Evolutionary conservation across 2,113 vertebrate species (phyloP).

Genomic region (Caracal caracal): DNA sequence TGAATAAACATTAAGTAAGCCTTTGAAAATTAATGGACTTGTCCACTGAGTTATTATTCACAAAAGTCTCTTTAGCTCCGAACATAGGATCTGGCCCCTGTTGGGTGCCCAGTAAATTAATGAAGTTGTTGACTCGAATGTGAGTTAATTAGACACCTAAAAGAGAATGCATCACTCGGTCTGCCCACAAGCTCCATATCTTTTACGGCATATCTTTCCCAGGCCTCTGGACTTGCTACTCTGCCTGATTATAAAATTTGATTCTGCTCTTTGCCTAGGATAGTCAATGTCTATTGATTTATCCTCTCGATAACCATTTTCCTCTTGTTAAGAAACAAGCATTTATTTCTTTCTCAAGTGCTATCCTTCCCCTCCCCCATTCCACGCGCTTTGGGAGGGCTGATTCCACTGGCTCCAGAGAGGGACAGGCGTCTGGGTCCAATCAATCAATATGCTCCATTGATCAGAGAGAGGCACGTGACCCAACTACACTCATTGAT

Average conservation of each 20-base stretch:
- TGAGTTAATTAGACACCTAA: neutral
- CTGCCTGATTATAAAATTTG: neutral
- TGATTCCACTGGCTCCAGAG: neutral
- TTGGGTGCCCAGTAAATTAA: slow-evolving; percentile 22
- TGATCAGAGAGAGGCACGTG: neutral
- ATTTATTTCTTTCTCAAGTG: neutral
- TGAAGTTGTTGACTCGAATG: neutral
- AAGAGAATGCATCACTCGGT: neutral
- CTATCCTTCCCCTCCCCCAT: neutral
- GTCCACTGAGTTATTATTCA: neutral
- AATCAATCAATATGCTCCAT: too few species aligned
- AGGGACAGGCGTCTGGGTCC: accelerated
- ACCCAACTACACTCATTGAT: too few species aligned
- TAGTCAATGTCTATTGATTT: neutral
- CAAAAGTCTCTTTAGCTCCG: neutral
- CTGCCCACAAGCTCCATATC: neutral
- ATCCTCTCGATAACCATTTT: neutral
- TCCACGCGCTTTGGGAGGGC: neutral
- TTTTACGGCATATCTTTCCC: neutral
- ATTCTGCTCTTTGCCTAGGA: neutral
- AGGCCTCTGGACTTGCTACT: neutral
- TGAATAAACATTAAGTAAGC: slow-evolving; percentile 35
- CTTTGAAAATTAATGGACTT: slow-evolving; percentile 65
- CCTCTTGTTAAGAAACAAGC: neutral
- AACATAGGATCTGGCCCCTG: neutral